Base-by-base conservation (phyloP, 64 coral and sea anemone species). In the Exaiptasia diaphana region DNA sequence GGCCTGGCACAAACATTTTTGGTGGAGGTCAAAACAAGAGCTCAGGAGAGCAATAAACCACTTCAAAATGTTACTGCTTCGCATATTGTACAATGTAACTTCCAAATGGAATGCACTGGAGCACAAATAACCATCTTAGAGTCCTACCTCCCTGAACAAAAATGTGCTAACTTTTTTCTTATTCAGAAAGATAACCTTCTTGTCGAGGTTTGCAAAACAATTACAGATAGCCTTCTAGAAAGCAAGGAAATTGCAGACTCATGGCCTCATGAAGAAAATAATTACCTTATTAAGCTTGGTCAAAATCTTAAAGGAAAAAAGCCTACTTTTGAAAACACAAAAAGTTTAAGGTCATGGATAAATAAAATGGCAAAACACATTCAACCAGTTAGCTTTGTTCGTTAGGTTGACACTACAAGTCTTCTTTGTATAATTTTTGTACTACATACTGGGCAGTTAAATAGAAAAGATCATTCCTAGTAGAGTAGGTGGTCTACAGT, bases 91-190 rank as follows among this genome's bases (percentile, higher is more conserved):
- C 81, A 83, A 28, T 55, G 46, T 10, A 83, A 83, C 29, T 73
- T 83, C 49, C 67, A 83, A 17, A 74, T 85, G 82, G 82, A 23
- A 21, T 85, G 82, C 29, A 85, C 82, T 74, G 82, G 53, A 41
- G 68, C 30, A 28, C 15, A 26, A 15, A 62, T 74, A 15, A 85
- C 82, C 2, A 61, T 85, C 25, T 54, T 85, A 57, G 41, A 82
- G 27, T 82, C 78, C 4, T 82, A 48, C 31, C 41, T 20, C 1
- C 78, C 78, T 30, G 78, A 82, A 64, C 36, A 82, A 38, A 35
- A 82, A 13, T 20, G 37, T 67, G 40, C 78, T 14, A 50, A 67
- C 33, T 45, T 82, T 82, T 82, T 67, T 48, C 4, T 36, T 12
- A 50, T 68, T 27, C 6, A 82, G 42, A 50, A 61, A 26, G 35